Percentiles rank a stretch among this genome's conserved stretches.
These are phyloP conservation scores for Tholera decimalis DNA, from an alignment of 2,888 invertebrate genomes.

Conservation along the genomic window DNA sequence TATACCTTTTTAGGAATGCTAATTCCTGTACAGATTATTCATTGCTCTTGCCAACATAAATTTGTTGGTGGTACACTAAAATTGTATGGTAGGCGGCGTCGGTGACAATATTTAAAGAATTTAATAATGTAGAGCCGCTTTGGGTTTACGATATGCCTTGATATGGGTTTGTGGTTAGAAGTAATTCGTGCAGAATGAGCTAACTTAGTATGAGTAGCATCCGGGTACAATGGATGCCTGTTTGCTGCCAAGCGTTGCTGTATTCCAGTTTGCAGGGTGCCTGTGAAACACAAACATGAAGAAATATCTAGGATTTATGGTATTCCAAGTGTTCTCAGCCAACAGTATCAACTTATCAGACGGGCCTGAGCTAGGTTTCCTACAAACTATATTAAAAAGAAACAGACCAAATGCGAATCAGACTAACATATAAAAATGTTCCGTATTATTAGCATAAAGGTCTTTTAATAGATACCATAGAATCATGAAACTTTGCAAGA, in stretches of 20 bases:
- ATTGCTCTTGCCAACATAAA: slow-evolving; percentile 74
- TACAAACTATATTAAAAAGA: not conserved
- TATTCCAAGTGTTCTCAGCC: not conserved
- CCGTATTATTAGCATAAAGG: too few species aligned
- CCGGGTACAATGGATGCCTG: slow-evolving; percentile 5
- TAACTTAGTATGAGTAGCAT: not conserved
- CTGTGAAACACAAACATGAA: not conserved
- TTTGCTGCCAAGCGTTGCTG: not conserved
- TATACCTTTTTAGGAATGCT: slow-evolving; percentile 86
- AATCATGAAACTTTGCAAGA: too few species aligned
- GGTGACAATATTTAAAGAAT: slow-evolving; percentile 59
- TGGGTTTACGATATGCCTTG: slow-evolving; percentile 11
- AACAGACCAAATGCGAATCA: too few species aligned
- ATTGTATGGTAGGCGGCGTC: slow-evolving; percentile 54
- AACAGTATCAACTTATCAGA: not conserved
- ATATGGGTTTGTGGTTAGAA: slow-evolving; percentile 2
- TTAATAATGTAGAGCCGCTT: slow-evolving; percentile 46
- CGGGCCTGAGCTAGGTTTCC: too few species aligned
- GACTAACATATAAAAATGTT: too few species aligned
- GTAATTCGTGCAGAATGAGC: slow-evolving; percentile 8
- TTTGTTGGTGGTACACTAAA: slow-evolving; percentile 64
- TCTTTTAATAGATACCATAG: too few species aligned
- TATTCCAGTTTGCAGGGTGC: not conserved
- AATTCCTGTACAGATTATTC: slow-evolving; percentile 81
- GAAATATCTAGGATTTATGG: not conserved